These are phyloP conservation scores for Manduca sexta DNA, from an alignment of 1,140 invertebrate species.

Conservation along the genomic window DNA sequence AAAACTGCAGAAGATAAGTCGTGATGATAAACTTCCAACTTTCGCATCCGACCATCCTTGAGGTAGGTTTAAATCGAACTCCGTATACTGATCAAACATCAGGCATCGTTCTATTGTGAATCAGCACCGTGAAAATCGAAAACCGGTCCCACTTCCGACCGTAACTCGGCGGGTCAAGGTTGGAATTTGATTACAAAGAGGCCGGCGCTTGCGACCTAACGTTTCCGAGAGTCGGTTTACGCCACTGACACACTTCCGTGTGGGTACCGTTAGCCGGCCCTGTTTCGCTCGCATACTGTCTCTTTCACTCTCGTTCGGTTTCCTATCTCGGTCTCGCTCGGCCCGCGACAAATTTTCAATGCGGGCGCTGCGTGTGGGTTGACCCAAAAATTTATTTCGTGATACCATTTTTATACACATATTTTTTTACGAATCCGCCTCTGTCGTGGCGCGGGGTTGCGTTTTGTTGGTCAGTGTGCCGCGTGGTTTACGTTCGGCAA, in stretches of 20 bases:
- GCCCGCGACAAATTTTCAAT: slow-evolving; percentile 65
- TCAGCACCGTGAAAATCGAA: slow-evolving; percentile 70
- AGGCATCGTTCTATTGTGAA: slow-evolving; percentile 60
- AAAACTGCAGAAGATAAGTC: too few relatives aligned
- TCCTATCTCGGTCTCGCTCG: slow-evolving; percentile 39
- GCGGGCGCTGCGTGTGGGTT: slow-evolving; percentile 59
- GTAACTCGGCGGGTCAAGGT: slow-evolving; percentile 51
- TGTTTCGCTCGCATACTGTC: slow-evolving; percentile 44
- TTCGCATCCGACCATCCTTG: slow-evolving; percentile 56
- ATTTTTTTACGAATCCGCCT: slow-evolving; percentile 27
- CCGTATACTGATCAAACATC: slow-evolving; percentile 28
- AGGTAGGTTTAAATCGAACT: slow-evolving; percentile 60
- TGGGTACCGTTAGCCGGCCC: slow-evolving; percentile 66
- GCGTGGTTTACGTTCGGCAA: slow-evolving; percentile 13
- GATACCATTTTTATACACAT: slow-evolving; percentile 54
- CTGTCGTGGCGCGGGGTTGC: slow-evolving; percentile 14
- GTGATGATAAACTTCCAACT: too few relatives aligned
- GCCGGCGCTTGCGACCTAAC: slow-evolving; percentile 39
- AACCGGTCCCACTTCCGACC: slow-evolving; percentile 43
- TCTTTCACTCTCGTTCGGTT: slow-evolving; percentile 61
- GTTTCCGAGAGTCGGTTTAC: slow-evolving; percentile 35
- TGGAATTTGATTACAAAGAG: slow-evolving; percentile 26
- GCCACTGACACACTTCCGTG: slow-evolving; percentile 69
- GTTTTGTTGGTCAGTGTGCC: slow-evolving; percentile 44
- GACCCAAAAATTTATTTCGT: slow-evolving; percentile 65